Evolutionary conservation across 2,797 vertebrate genomes (phyloP).

Genomic region (Microctenopoma steveboyesi): DNA sequence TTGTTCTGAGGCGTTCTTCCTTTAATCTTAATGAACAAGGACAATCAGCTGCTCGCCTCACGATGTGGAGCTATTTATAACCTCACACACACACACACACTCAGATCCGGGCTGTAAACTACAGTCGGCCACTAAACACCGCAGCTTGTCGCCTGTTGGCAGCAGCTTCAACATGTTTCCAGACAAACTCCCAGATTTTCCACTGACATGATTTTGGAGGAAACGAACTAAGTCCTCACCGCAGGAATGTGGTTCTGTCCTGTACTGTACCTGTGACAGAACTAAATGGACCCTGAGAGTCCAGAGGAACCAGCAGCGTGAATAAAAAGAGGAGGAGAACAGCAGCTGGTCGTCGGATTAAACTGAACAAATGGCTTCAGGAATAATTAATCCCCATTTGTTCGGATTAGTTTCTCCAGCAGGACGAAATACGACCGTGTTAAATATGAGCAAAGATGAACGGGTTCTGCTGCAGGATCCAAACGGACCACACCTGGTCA

Average conservation of each 20-base stretch:
- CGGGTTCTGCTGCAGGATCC: slow-evolving; percentile 1
- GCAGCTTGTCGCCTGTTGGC: background rate
- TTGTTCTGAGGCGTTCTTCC: slow-evolving; percentile 50
- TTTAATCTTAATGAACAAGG: slow-evolving; percentile 61
- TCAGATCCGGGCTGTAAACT: slow-evolving; percentile 10
- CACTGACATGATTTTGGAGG: too few species aligned
- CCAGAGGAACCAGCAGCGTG: background rate
- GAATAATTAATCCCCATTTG: slow-evolving; percentile 39
- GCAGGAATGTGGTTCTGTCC: too few species aligned
- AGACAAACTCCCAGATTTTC: too few species aligned
- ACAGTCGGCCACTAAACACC: background rate
- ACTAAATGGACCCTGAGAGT: too few species aligned
- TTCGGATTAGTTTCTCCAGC: slow-evolving; percentile 38
- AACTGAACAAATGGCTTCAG: slow-evolving; percentile 35
- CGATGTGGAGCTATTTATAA: slow-evolving; percentile 40
- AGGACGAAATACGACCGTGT: slow-evolving; percentile 2
- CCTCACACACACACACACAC: slow-evolving; percentile 19
- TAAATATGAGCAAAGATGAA: background rate
- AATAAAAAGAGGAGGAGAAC: background rate
- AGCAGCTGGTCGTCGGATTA: slow-evolving; percentile 17
- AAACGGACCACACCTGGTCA: background rate
- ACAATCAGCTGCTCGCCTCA: slow-evolving; percentile 61
- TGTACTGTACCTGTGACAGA: too few species aligned
- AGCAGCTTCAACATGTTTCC: too few species aligned
- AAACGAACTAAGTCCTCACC: too few species aligned